Base-by-base conservation (phyloP, 2,888 invertebrate genomes). In the Andrena fulva region DNA sequence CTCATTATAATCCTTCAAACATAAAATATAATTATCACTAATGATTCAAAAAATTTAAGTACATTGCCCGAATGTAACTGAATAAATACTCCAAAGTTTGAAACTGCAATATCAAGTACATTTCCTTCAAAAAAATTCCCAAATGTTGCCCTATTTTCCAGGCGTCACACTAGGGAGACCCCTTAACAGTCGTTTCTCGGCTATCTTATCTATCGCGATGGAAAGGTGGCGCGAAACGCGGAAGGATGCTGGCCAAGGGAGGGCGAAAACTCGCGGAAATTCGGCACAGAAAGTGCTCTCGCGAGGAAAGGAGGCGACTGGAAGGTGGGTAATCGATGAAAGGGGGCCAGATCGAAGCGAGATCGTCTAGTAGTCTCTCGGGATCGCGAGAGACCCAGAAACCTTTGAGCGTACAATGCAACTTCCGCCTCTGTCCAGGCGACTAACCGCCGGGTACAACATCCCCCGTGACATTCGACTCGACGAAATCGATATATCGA, bases 361-460 rank as follows among this genome's bases (percentile, higher is more conserved):
- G n/a, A 31, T 33, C 60, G 54, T 62, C n/a, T 20, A 8, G 10
- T 54, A 74, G 67, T 80, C 82, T 48, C 69, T 27, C 50, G 72
- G 59, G 67, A 68, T 60, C 69, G 72, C 42, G 27, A 29, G 31
- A 48, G 60, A 48, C 42, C 52, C 60, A 64, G 80, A 82, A 84
- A 68, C 84, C 83, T 84, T 78, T 81, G 80, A 78, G 35, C 52
- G 24, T 48, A 78, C 81, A 70, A 70, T 72, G 72, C 76, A 69
- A 82, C 84, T 84, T 84, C 82, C 84, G 79, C 59, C 73, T 77
- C 82, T 70, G 82, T 75, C 71, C 60, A 50, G 73, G 62, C 72
- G 68, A 68, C 79, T 50, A 50, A 64, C 52, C 33, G 31, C 20
- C 20, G 67, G 56, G 27, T 3, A 4, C 29, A 20, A 68, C 66